Percentiles rank a stretch among this genome's conserved stretches.
Conservation (phyloP, 2,888 invertebrate genomes). For the Orgyia antiqua region DNA sequence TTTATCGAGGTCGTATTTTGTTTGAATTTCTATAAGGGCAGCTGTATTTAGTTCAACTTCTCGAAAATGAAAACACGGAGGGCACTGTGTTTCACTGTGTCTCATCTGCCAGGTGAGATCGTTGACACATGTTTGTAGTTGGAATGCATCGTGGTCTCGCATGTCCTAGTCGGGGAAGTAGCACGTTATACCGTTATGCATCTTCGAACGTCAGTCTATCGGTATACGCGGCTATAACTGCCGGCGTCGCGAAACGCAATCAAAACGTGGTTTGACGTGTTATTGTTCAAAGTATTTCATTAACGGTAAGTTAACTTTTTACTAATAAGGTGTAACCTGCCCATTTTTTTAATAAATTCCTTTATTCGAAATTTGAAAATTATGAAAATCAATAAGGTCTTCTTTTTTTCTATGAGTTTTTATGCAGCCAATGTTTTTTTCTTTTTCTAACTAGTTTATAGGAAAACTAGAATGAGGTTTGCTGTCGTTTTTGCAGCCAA, state of each 20-base stretch:
- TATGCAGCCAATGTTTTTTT: neutral
- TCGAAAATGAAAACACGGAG: slow-evolving; percentile 12
- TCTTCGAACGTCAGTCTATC: slow-evolving; percentile 48
- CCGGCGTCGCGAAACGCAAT: slow-evolving; percentile 35
- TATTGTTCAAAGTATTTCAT: slow-evolving; percentile 20
- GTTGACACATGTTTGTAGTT: slow-evolving; percentile 17
- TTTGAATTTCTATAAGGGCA: slow-evolving; percentile 15
- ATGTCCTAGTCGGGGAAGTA: slow-evolving; percentile 45
- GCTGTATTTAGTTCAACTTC: slow-evolving; percentile 20
- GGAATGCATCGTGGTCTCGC: slow-evolving; percentile 22
- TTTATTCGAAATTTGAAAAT: slow-evolving; percentile 12
- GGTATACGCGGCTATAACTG: slow-evolving; percentile 37
- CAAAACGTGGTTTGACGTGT: slow-evolving; percentile 25
- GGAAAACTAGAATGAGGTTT: too few relatives aligned
- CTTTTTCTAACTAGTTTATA: too few relatives aligned
- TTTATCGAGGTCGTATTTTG: slow-evolving; percentile 6
- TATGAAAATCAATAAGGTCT: neutral
- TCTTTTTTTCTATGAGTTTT: neutral
- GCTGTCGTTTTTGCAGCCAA: slow-evolving; percentile 16
- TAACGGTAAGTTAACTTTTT: slow-evolving; percentile 48
- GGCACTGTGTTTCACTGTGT: slow-evolving; percentile 21
- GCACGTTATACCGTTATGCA: slow-evolving; percentile 59
- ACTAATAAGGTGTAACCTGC: slow-evolving; percentile 12
- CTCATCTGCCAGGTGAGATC: slow-evolving; percentile 16
- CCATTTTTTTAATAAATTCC: slow-evolving; percentile 7